Evolutionary conservation across 2,113 vertebrate species (phyloP), one percentile per base, ranked within the genome.

Genomic region (Sporophila hypoxantha): DNA sequence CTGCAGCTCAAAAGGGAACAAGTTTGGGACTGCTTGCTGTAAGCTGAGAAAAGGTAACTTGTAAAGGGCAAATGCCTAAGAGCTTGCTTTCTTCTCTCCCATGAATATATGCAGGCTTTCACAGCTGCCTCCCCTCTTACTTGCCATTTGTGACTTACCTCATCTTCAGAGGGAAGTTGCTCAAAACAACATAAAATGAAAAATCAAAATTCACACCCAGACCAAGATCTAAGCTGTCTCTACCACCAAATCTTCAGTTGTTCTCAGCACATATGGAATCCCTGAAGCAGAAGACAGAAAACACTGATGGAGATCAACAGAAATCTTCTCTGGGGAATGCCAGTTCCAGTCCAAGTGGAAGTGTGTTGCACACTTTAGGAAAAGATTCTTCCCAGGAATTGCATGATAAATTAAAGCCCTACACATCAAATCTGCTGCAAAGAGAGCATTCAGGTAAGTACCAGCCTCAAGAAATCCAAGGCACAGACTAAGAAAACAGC

Each of bases 51-150:
- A 89, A 93, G 53, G 60, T 57, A 91, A 73, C 60, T 56, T 57
- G 76, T 60, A 68, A 93, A 94, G 79, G 79, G 87, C 65, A 94
- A 92, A 81, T 73, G 57, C 41, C 62, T 81, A 65, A 67, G 76
- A 80, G 59, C 68, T 83, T 61, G 27, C 73, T 89, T 89, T 82
- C 69, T 92, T 89, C 79, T 81, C 74, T 89, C 61, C 37, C 67
- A 61, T 42, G 29, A 71, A 87, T 71, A 60, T 30, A 87, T 30
- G 37, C 36, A 66, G 34, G 15, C 36, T 81, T 90, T 76, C 52
- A 84, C 56, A 93, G 71, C 75, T 89, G 71, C 44, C 21, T 91
- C 32, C 41, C 34, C 64, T 77, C 55, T 61, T 50, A 44, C n/a
- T 67, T 85, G 78, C 41, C 14, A 36, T 55, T 82, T 84, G 46